phyloP scores from a whole-genome alignment of 2,888 invertebrate genomes.

The Strigamia maritima region DNA sequence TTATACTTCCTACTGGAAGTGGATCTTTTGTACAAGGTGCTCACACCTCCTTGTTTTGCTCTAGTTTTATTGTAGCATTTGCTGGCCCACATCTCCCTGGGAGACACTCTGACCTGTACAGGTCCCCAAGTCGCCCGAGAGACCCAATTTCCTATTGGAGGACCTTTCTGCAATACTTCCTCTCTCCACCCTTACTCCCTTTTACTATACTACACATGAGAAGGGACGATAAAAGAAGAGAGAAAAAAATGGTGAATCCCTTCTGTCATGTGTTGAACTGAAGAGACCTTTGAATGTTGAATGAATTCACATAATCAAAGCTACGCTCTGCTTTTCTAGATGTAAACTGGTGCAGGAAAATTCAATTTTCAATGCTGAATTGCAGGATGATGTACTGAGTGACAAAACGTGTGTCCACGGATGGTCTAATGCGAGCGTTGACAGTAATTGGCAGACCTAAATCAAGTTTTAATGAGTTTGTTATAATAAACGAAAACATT shows the following conservation, averaged over 20 bases:
- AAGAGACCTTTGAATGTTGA: background rate
- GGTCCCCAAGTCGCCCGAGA: background rate
- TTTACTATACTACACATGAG: background rate
- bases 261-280: background rate
- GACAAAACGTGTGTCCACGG: background rate
- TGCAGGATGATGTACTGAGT: background rate
- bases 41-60: background rate
- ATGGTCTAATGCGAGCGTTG: background rate
- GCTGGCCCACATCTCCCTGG: conserved; percentile 4
- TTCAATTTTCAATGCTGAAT: background rate
- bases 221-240: background rate
- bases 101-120: background rate
- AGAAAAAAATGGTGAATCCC: background rate
- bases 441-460: too few species aligned
- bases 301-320: background rate
- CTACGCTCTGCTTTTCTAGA: background rate
- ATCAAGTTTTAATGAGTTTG: too few species aligned
- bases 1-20: background rate
- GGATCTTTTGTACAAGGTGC: background rate
- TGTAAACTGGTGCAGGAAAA: background rate
- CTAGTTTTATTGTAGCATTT: background rate
- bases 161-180: background rate
- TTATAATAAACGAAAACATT: too few species aligned
- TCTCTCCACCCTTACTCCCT: background rate
- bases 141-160: conserved; percentile 4